A percentile compares a stretch with the other conserved stretches of the same genome.
Evolutionary conservation across 37 sponge, comb jelly and placozoan species (phyloP).

Genomic region (Axinella damicornis): DNA sequence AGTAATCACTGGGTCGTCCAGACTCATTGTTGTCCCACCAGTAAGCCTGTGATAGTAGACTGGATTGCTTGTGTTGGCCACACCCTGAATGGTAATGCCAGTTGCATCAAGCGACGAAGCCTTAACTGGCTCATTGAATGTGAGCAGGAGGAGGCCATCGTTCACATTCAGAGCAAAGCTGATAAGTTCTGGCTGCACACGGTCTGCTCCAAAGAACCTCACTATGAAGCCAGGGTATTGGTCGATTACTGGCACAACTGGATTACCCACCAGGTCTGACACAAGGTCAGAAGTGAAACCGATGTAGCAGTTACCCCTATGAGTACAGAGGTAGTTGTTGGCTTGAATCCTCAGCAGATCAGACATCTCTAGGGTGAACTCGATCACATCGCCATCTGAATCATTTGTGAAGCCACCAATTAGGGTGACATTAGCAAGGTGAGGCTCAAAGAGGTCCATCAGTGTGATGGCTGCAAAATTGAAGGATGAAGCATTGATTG

Average conservation of each 20-base stretch:
- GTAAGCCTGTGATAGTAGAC: constrained; percentile 49
- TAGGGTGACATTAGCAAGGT: constrained; percentile 67
- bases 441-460: constrained; percentile 65
- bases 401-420: constrained; percentile 78
- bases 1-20: constrained; percentile 55
- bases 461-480: constrained; percentile 71
- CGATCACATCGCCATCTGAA: constrained; percentile 62
- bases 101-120: constrained; percentile 71
- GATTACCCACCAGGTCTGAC: constrained; percentile 79
- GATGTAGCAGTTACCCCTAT: constrained; percentile 90
- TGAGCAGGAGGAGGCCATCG: constrained; percentile 60
- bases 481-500: constrained; percentile 76
- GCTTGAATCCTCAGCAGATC: constrained; percentile 70
- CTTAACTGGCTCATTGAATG: constrained; percentile 90
- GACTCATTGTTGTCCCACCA: constrained; percentile 49
- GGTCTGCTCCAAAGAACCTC: constrained; percentile 61
- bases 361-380: constrained; percentile 40
- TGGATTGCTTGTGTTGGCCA: constrained; percentile 49
- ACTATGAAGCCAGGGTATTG: constrained; percentile 78
- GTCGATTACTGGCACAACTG: constrained; percentile 36
- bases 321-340: constrained; percentile 76
- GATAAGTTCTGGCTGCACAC: constrained; percentile 51
- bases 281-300: constrained; percentile 79
- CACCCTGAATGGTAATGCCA: constrained; percentile 79
- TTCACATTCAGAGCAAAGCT: constrained; percentile 77